A percentile compares a stretch with the other conserved stretches of the same genome.
phyloP scores from a whole-genome alignment of 2,888 invertebrate genomes.

The Campoletis raptor region DNA sequence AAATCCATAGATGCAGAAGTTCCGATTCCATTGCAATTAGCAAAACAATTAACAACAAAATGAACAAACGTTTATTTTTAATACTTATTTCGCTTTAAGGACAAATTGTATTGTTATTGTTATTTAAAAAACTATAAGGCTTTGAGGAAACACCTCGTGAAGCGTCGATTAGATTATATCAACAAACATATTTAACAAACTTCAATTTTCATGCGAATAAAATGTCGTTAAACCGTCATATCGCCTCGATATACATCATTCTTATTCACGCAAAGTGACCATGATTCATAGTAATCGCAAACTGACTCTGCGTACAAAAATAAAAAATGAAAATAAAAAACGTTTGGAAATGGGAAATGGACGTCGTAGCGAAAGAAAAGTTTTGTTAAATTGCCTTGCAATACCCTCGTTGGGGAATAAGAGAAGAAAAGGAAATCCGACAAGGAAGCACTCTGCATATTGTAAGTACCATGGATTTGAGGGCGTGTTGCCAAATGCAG shows the following conservation, averaged over 20 bases:
- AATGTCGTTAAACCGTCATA: too few species aligned
- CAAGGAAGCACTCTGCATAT: constrained; percentile 4
- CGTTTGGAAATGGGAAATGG: background rate
- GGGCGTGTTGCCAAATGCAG: constrained; percentile 81
- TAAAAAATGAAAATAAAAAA: background rate
- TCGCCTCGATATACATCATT: background rate
- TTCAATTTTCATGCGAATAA: too few species aligned
- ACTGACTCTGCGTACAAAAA: background rate
- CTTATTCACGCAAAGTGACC: background rate
- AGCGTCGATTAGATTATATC: too few species aligned
- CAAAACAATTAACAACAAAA: too few species aligned
- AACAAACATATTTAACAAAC: too few species aligned
- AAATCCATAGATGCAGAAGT: too few species aligned
- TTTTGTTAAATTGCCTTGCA: background rate
- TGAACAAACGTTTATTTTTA: too few species aligned
- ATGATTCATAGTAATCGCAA: background rate
- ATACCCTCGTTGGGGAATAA: background rate
- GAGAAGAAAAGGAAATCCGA: background rate
- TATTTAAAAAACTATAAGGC: too few species aligned
- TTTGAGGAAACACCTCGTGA: too few species aligned
- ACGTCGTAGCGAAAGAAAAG: constrained; percentile 5
- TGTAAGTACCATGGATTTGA: constrained; percentile 57
- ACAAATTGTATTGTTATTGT: too few species aligned
- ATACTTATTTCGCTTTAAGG: too few species aligned
- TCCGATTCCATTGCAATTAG: too few species aligned